Conservation (phyloP, 1,140 invertebrate genomes). For the Macrosteles quadrilineatus region DNA sequence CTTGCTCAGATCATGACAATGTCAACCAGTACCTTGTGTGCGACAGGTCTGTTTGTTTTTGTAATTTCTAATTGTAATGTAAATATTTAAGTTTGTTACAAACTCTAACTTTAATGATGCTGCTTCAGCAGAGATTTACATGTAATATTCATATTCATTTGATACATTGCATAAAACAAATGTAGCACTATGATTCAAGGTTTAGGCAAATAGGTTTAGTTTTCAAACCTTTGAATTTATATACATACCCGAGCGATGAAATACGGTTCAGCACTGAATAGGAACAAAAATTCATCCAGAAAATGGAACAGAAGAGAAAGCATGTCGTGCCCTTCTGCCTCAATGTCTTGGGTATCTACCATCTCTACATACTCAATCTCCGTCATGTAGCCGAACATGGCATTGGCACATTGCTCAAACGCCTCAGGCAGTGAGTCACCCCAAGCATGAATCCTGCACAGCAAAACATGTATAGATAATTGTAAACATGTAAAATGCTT, state of each 20-base stretch:
- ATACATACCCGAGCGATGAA: slow-evolving; percentile 66
- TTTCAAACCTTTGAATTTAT: too few relatives aligned
- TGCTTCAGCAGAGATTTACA: too few relatives aligned
- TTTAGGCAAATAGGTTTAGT: too few relatives aligned
- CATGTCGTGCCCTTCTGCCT: slow-evolving; percentile 86
- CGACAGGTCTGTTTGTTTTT: too few relatives aligned
- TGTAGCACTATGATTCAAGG: too few relatives aligned
- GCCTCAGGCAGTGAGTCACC: slow-evolving; percentile 85
- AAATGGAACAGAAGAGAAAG: slow-evolving; percentile 89
- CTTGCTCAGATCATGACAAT: too few relatives aligned
- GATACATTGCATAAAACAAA: too few relatives aligned
- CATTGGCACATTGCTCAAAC: slow-evolving; percentile 92
- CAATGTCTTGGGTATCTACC: slow-evolving; percentile 72
- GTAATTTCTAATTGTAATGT: not conserved
- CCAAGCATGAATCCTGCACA: slow-evolving; percentile 82
- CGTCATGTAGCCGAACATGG: slow-evolving; percentile 98
- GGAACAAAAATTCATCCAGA: slow-evolving; percentile 91
- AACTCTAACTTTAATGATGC: not conserved
- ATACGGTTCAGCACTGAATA: slow-evolving; percentile 89
- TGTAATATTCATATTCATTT: not conserved
- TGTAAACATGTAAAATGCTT: not conserved
- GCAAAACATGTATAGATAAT: slow-evolving; percentile 11
- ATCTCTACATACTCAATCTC: slow-evolving; percentile 87
- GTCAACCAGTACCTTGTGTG: too few relatives aligned
- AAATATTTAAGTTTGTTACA: not conserved